These are phyloP conservation scores for Heliconius eleuchia DNA, from an alignment of 1,140 invertebrate species.

Conservation along the genomic window DNA sequence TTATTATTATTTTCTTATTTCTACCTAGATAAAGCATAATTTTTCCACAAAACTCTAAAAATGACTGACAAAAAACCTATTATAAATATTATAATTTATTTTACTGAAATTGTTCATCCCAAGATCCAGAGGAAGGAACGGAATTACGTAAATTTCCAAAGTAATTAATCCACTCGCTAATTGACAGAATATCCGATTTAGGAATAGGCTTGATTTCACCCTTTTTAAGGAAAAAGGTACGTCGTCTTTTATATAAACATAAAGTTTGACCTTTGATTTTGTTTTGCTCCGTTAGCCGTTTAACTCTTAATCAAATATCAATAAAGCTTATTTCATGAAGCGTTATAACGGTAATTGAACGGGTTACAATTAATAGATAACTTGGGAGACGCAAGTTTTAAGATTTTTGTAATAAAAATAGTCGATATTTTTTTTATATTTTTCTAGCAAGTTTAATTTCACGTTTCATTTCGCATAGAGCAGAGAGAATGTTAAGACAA, in stretches of 20 bases:
- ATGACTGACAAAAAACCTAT: conserved; percentile 11
- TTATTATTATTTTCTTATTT: neutral
- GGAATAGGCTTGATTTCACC: conserved; percentile 38
- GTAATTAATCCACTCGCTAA: conserved; percentile 49
- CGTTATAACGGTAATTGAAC: neutral
- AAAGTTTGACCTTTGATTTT: conserved; percentile 23
- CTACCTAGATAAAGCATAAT: no score
- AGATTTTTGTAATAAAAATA: neutral
- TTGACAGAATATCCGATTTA: conserved; percentile 49
- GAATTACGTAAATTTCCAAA: conserved; percentile 46
- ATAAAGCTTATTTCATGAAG: conserved; percentile 14
- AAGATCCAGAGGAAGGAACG: conserved; percentile 25
- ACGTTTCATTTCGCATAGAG: no score
- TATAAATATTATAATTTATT: conserved; percentile 33
- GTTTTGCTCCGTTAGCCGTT: conserved; percentile 8
- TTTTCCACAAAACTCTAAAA: neutral
- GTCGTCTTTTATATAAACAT: conserved; percentile 20
- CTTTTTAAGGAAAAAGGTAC: conserved; percentile 37
- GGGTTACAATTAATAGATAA: conserved; percentile 3
- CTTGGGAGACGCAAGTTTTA: neutral
- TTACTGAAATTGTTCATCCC: conserved; percentile 30
- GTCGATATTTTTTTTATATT: no score
- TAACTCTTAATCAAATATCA: conserved; percentile 11
- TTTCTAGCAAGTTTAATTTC: no score
- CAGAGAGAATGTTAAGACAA: no score